Percentiles rank a stretch among this genome's conserved stretches.
phyloP scores from a whole-genome alignment of 30 jellyfish, hydroid and myxozoan genomes.

The Aurelia aurita region DNA sequence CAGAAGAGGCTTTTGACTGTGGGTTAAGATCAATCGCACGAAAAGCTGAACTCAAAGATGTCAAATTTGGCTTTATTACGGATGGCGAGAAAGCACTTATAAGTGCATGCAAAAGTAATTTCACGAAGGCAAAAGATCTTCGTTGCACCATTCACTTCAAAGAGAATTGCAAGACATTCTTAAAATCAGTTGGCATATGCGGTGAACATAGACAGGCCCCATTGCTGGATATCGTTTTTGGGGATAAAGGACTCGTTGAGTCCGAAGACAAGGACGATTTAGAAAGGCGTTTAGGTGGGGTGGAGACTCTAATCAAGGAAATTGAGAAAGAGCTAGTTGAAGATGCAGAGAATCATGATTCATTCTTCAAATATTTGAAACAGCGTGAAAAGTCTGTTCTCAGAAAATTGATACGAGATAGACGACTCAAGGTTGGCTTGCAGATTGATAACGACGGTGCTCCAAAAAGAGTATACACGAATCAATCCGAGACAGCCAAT shows the following conservation, averaged over 20 bases:
- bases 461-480: not conserved
- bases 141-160: conserved; percentile 32
- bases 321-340: not conserved
- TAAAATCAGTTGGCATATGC: conserved; percentile 18
- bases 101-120: conserved; percentile 12
- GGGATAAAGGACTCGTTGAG: conserved; percentile 23
- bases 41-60: not conserved
- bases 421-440: not conserved
- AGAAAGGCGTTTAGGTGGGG: not conserved
- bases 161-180: conserved; percentile 25
- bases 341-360: not conserved
- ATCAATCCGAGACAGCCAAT: conserved; percentile 4
- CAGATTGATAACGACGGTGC: not conserved
- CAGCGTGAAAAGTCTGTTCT: conserved; percentile 5
- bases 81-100: conserved; percentile 37
- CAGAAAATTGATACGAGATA: not conserved
- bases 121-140: conserved; percentile 17
- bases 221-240: conserved; percentile 23
- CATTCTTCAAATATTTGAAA: not conserved
- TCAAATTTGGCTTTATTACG: conserved; percentile 22
- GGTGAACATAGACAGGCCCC: conserved; percentile 2
- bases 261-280: conserved; percentile 8
- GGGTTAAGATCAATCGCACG: conserved; percentile 20
- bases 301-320: too few relatives aligned
- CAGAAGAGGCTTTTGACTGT: conserved; percentile 19